Percentiles rank a stretch among this genome's conserved stretches.
Conservation (phyloP, 2,113 vertebrate species). For the Hemibagrus wyckioides region DNA sequence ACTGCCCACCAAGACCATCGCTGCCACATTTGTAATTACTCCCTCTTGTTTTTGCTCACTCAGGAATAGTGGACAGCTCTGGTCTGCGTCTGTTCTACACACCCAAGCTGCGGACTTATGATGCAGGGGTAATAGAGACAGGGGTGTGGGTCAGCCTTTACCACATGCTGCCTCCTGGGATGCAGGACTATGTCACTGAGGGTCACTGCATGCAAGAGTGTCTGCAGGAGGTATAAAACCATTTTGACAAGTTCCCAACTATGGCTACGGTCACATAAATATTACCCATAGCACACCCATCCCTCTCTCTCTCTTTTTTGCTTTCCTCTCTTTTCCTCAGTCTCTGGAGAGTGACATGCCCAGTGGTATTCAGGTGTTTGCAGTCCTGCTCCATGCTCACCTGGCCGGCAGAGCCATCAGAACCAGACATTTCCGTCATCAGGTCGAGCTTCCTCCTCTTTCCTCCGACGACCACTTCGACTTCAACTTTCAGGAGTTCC, state of each 20-base stretch:
- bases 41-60: slow-evolving; percentile 54
- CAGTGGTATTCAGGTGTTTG: slow-evolving; percentile 81
- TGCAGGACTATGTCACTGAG: slow-evolving; percentile 82
- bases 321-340: slow-evolving; percentile 58
- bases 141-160: slow-evolving; percentile 90
- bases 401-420: slow-evolving; percentile 81
- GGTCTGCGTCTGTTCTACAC: slow-evolving; percentile 83
- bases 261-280: not conserved
- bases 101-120: slow-evolving; percentile 73
- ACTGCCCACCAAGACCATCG: not conserved
- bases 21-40: slow-evolving; percentile 15
- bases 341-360: slow-evolving; percentile 81
- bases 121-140: slow-evolving; percentile 85
- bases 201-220: slow-evolving; percentile 87
- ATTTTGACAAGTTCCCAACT: not conserved
- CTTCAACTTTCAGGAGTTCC: slow-evolving; percentile 91
- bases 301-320: not conserved
- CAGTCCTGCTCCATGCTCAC: slow-evolving; percentile 83
- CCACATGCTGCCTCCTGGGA: slow-evolving; percentile 85
- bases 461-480: slow-evolving; percentile 84
- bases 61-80: slow-evolving; percentile 84
- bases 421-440: slow-evolving; percentile 79
- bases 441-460: slow-evolving; percentile 77
- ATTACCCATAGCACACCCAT: not conserved
- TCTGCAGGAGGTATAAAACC: slow-evolving; percentile 79